Evolutionary conservation across 2,888 invertebrate genomes (phyloP).

Genomic region (Pemphredon lugubris): DNA sequence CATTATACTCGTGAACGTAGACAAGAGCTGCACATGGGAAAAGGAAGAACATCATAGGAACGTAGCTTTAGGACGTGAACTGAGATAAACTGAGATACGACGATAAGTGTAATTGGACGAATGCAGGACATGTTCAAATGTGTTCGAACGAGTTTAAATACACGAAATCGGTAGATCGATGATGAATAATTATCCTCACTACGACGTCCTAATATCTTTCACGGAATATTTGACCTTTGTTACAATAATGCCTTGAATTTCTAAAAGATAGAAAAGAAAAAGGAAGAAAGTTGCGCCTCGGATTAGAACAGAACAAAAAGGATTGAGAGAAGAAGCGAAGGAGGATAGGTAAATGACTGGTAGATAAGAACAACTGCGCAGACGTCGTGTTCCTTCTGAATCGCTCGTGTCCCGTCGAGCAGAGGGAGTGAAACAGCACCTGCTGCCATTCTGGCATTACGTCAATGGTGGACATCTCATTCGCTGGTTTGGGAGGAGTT

Average conservation of each 20-base stretch:
- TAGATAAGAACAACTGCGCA: conserved; percentile 43
- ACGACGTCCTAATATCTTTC: no score
- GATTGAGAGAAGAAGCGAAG: neutral
- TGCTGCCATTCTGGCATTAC: conserved; percentile 77
- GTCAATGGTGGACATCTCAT: conserved; percentile 75
- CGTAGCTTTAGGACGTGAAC: conserved; percentile 15
- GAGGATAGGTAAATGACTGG: neutral
- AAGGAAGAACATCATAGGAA: conserved; percentile 6
- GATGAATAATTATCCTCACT: no score
- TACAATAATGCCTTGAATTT: neutral
- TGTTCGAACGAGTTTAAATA: neutral
- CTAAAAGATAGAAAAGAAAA: neutral
- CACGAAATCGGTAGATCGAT: no score
- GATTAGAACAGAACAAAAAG: no score
- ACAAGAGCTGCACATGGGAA: no score
- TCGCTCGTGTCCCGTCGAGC: conserved; percentile 42
- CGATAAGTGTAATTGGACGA: no score
- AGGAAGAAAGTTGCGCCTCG: no score
- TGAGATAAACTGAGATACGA: conserved; percentile 13
- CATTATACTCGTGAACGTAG: no score
- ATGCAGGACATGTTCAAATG: neutral
- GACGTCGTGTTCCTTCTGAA: conserved; percentile 36
- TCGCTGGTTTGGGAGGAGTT: conserved; percentile 77
- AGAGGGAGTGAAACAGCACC: conserved; percentile 64
- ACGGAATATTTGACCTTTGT: no score